Conservation (phyloP, 2,797 vertebrate genomes). For the Fringilla coelebs region DNA sequence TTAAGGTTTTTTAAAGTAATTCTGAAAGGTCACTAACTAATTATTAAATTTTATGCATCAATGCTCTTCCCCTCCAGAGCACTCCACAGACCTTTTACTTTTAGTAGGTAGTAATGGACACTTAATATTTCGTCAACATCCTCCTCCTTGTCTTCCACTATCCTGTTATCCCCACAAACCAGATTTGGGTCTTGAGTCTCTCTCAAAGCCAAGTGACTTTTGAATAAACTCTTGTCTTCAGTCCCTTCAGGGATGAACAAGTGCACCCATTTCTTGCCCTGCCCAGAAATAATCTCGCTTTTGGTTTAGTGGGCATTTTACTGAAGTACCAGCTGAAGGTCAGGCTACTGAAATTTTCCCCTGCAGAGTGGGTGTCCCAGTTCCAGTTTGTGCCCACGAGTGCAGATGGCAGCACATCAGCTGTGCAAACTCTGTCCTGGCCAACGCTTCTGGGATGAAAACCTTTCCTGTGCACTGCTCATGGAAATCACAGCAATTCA, state of each 20-base stretch:
- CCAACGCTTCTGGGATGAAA: not conserved
- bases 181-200: not conserved
- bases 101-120: not conserved
- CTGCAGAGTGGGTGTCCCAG: not conserved
- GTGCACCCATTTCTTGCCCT: not conserved
- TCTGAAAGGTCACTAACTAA: constrained; percentile 1
- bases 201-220: not conserved
- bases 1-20: not conserved
- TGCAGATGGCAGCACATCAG: not conserved
- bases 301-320: not conserved
- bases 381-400: not conserved
- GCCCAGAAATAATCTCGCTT: not conserved
- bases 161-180: not conserved
- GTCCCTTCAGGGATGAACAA: not conserved
- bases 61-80: not conserved
- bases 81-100: not conserved
- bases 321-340: not conserved
- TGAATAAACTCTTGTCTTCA: not conserved
- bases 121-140: not conserved
- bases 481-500: not conserved
- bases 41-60: not conserved
- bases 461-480: not conserved
- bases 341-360: not conserved
- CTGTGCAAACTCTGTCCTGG: not conserved
- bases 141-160: not conserved